These are phyloP conservation scores for Serilophus lunatus DNA, from an alignment of 2,113 vertebrate species.

Conservation along the genomic window DNA sequence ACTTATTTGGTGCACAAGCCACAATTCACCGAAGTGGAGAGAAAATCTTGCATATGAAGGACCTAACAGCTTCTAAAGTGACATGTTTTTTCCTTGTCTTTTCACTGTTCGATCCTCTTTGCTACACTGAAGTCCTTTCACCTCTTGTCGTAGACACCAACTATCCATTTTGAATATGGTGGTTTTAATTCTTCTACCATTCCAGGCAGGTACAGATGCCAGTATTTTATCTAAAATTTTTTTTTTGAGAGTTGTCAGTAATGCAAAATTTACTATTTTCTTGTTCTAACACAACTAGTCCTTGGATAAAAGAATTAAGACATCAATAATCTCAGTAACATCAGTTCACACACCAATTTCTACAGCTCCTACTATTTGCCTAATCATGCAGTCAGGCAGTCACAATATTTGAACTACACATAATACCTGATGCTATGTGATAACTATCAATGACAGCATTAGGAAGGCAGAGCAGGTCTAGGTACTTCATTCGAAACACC, in stretches of 20 bases:
- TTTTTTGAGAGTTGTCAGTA: background rate
- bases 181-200: background rate
- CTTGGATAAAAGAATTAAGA: background rate
- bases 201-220: background rate
- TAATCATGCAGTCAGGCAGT: background rate
- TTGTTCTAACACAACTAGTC: background rate
- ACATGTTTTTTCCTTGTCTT: background rate
- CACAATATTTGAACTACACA: background rate
- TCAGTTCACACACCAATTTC: background rate
- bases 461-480: background rate
- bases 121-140: background rate
- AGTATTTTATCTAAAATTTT: background rate
- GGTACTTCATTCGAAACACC: background rate
- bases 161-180: background rate
- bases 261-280: background rate
- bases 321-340: background rate
- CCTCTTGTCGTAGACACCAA: background rate
- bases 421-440: background rate
- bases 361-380: background rate
- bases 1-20: background rate
- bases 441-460: background rate
- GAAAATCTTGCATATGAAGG: background rate
- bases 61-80: background rate
- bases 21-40: background rate
- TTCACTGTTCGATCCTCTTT: background rate